Evolutionary conservation across 1,140 invertebrate species (phyloP).

Genomic region (Gryon sp.): DNA sequence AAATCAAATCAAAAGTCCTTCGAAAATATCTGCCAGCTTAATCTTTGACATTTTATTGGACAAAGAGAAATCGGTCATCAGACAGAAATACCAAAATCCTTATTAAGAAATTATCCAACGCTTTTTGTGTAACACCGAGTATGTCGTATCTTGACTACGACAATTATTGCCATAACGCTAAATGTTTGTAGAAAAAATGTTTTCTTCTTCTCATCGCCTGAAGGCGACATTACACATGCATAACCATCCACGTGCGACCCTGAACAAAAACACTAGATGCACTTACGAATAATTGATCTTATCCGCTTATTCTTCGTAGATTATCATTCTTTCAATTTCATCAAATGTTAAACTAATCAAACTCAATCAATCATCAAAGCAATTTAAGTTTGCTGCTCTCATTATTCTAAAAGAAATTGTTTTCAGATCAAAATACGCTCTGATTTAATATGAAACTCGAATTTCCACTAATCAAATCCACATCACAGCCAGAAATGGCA

Average conservation of each 20-base stretch:
- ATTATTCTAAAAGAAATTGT: too few relatives aligned
- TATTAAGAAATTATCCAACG: conserved; percentile 10
- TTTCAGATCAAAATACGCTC: too few relatives aligned
- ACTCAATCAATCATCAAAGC: too few relatives aligned
- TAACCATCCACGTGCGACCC: conserved; percentile 45
- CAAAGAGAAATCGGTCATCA: conserved; percentile 12
- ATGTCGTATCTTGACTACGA: conserved; percentile 22
- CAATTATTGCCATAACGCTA: conserved; percentile 43
- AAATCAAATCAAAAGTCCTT: conserved; percentile 3
- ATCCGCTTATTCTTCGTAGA: conserved; percentile 36
- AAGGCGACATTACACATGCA: conserved; percentile 11
- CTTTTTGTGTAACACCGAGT: not conserved
- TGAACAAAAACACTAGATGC: conserved; percentile 57
- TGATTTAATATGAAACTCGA: too few relatives aligned
- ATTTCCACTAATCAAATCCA: too few relatives aligned
- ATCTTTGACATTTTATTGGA: conserved; percentile 19
- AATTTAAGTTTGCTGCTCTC: too few relatives aligned
- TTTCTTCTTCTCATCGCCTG: conserved; percentile 5
- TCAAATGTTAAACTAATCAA: not conserved
- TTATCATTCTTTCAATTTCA: conserved; percentile 19
- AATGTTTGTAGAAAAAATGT: not conserved
- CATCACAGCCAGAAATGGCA: too few relatives aligned
- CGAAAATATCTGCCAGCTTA: conserved; percentile 17
- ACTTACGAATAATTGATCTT: conserved; percentile 52
- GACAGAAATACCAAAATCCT: conserved; percentile 23